These are phyloP conservation scores for Pogonus chalceus DNA, from an alignment of 1,140 invertebrate genomes.

Conservation along the genomic window DNA sequence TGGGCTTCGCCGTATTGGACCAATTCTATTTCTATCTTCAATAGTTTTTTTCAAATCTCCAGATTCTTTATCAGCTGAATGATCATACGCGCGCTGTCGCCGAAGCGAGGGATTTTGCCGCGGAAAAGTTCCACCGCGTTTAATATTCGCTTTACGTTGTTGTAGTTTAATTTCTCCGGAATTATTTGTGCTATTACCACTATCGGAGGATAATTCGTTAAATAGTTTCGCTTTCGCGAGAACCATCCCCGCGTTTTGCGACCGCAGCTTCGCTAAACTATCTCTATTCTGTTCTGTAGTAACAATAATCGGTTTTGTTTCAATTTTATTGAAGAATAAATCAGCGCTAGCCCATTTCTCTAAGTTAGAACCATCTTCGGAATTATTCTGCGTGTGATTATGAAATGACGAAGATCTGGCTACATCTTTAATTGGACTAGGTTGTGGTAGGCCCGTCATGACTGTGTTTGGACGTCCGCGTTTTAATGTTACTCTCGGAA, in stretches of 20 bases:
- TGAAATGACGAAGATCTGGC: not conserved
- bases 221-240: constrained; percentile 54
- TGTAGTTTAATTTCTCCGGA: not conserved
- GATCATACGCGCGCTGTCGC: not conserved
- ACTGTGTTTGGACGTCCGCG: constrained; percentile 27
- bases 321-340: constrained; percentile 8
- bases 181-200: not conserved
- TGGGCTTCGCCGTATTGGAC: not conserved
- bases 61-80: not conserved
- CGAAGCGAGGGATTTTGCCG: not conserved
- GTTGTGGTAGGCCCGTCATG: constrained; percentile 19
- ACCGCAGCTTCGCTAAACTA: constrained; percentile 49
- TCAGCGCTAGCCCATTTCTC: constrained; percentile 19
- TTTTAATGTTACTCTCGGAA: constrained; percentile 17
- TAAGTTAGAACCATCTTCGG: constrained; percentile 10
- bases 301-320: not conserved
- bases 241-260: constrained; percentile 58
- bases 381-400: constrained; percentile 3
- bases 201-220: constrained; percentile 38
- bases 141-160: not conserved
- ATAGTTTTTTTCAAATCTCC: not conserved
- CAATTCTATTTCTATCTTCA: not conserved
- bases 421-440: not conserved
- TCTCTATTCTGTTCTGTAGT: constrained; percentile 30
- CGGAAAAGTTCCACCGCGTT: not conserved